These are phyloP conservation scores for Microtus montanus DNA, from an alignment of 2,113 vertebrate species.

Conservation along the genomic window DNA sequence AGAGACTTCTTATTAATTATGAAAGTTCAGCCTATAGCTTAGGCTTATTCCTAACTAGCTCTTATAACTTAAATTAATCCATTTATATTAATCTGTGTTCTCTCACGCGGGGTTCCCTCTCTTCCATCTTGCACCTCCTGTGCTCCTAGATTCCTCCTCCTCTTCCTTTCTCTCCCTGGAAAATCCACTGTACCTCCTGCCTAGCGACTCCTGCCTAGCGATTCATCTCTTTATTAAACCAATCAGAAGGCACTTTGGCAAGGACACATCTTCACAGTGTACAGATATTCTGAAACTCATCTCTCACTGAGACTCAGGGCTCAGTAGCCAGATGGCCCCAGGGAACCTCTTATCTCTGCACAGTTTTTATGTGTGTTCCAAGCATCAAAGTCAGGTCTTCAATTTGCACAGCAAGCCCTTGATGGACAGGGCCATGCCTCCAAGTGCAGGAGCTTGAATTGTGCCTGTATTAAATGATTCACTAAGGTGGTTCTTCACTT, in stretches of 20 bases:
- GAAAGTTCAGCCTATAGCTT: neutral
- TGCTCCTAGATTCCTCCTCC: neutral
- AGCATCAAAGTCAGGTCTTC: neutral
- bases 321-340: neutral
- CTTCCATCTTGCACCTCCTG: neutral
- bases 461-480: neutral
- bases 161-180: neutral
- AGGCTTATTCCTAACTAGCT: neutral
- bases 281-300: neutral
- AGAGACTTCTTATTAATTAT: neutral
- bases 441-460: neutral
- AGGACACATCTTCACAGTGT: neutral
- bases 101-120: neutral
- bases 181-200: neutral
- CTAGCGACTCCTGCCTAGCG: rapidly evolving
- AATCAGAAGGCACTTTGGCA: neutral
- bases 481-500: neutral
- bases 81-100: neutral
- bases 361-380: too few relatives aligned
- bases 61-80: neutral
- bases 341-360: neutral
- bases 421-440: neutral
- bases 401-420: neutral
- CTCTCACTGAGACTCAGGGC: neutral
- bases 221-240: neutral